Evolutionary conservation across 53 echinoderm and acorn worm species (phyloP).

Genomic region (Patiria pectinifera): DNA sequence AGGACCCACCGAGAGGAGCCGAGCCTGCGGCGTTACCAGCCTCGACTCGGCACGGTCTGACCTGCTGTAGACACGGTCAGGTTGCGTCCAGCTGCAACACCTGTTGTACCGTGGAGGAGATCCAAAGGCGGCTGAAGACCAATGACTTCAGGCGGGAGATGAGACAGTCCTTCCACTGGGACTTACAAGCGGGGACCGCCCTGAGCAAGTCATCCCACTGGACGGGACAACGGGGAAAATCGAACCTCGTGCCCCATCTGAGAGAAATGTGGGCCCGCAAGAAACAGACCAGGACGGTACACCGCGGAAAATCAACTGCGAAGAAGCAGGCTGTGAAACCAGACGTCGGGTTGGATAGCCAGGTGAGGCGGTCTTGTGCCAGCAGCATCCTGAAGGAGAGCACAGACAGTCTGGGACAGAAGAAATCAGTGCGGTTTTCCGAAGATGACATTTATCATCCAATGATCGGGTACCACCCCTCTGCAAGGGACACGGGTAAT

Average conservation of each 20-base stretch:
- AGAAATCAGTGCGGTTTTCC: constrained; percentile 66
- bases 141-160: constrained; percentile 45
- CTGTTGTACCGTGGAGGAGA: constrained; percentile 72
- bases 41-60: background rate
- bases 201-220: constrained; percentile 7
- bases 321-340: background rate
- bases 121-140: constrained; percentile 62
- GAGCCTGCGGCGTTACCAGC: background rate
- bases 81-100: constrained; percentile 65
- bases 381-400: constrained; percentile 18
- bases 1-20: background rate
- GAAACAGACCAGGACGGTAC: background rate
- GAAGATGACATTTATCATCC: constrained; percentile 60
- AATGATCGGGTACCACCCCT: constrained; percentile 31
- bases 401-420: constrained; percentile 10
- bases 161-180: constrained; percentile 62
- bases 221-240: background rate
- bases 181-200: constrained; percentile 41
- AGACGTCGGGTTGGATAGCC: background rate
- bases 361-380: background rate
- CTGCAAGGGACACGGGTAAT: background rate
- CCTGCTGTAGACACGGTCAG: constrained; percentile 69
- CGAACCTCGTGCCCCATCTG: constrained; percentile 14
- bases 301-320: too few relatives aligned
- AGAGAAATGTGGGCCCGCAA: background rate